These are phyloP conservation scores for Castor canadensis DNA, from an alignment of 2,113 vertebrate species.

Conservation along the genomic window DNA sequence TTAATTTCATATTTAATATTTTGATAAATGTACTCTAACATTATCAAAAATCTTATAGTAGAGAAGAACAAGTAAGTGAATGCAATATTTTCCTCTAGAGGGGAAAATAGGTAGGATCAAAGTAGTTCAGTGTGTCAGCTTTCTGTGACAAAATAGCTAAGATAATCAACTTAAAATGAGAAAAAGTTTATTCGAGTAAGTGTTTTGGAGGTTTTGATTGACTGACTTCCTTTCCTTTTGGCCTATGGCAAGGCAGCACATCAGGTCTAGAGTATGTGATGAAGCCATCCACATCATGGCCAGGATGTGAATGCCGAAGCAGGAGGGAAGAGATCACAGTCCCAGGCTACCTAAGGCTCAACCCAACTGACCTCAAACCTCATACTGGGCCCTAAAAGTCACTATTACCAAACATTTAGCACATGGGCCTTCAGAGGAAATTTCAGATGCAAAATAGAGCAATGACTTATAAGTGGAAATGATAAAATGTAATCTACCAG, in stretches of 20 bases:
- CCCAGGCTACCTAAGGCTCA: no score
- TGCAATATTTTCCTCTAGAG: not conserved
- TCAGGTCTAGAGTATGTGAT: no score
- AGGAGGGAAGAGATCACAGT: not conserved
- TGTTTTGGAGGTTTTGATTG: not conserved
- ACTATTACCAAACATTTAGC: no score
- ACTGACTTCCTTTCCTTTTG: not conserved
- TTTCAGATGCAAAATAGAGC: not conserved
- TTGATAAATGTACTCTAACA: not conserved
- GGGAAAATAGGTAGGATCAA: not conserved
- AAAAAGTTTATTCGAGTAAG: not conserved
- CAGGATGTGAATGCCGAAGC: not conserved
- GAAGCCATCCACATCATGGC: not conserved
- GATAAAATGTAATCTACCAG: not conserved
- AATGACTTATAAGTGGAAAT: not conserved
- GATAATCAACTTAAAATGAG: not conserved
- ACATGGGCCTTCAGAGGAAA: not conserved
- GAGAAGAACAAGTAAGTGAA: not conserved
- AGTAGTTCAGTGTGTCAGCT: not conserved
- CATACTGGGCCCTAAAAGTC: no score
- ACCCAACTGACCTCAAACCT: accelerated
- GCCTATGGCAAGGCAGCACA: not conserved
- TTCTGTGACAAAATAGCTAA: not conserved
- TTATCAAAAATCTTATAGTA: not conserved
- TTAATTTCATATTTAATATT: conserved; percentile 6